phyloP scores from a whole-genome alignment of 2,888 invertebrate genomes.

The Standfussiana lucernea region DNA sequence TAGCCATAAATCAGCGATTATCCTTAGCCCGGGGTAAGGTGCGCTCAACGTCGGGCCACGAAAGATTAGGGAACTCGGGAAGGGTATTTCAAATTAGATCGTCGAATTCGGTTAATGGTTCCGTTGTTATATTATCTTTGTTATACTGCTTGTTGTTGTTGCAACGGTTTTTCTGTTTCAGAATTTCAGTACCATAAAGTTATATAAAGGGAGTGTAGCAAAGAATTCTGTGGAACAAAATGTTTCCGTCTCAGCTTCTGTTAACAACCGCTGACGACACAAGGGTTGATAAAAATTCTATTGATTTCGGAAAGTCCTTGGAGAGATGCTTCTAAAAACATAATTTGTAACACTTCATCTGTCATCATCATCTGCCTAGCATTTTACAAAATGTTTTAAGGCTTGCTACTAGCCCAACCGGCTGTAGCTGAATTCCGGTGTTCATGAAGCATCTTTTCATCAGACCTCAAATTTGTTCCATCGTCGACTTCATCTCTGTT shows the following conservation, averaged over 20 bases:
- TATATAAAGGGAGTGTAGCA: background rate
- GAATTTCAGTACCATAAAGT: background rate
- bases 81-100: background rate
- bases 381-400: background rate
- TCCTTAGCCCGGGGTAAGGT: constrained; percentile 75
- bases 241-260: no score
- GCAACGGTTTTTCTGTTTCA: background rate
- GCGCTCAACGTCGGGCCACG: constrained; percentile 69
- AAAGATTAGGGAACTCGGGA: constrained; percentile 39
- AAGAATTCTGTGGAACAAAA: background rate
- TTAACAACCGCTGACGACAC: no score
- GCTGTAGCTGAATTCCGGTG: background rate
- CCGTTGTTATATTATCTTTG: background rate
- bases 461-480: no score
- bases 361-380: no score
- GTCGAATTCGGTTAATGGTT: background rate
- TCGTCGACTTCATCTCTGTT: no score
- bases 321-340: no score
- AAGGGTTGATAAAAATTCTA: no score
- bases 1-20: constrained; percentile 83
- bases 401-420: background rate
- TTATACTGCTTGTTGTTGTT: background rate
- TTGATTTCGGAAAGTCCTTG: no score
- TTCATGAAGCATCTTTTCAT: no score
- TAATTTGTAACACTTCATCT: no score